These are phyloP conservation scores for Todiramphus saurophagus DNA, from an alignment of 2,113 vertebrate genomes.

Conservation along the genomic window DNA sequence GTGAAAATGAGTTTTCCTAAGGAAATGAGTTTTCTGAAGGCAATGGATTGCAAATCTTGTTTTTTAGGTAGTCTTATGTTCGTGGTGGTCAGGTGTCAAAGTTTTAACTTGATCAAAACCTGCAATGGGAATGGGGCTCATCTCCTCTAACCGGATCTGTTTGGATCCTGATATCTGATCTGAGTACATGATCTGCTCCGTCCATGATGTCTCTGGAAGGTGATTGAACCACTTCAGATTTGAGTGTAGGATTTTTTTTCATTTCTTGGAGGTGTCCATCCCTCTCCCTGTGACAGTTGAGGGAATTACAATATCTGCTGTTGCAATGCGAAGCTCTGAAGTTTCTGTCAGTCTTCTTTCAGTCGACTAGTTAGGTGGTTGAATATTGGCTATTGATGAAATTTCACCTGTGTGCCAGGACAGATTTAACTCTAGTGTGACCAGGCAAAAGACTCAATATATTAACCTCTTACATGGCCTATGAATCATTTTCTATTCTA, in stretches of 20 bases:
- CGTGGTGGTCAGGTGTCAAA: not conserved
- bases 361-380: not conserved
- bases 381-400: not conserved
- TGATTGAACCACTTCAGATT: not conserved
- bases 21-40: not conserved
- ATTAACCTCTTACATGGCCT: not conserved
- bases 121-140: not conserved
- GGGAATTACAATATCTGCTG: not conserved
- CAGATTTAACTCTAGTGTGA: not conserved
- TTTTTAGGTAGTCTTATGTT: not conserved
- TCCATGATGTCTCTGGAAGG: not conserved
- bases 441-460: not conserved
- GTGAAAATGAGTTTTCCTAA: not conserved
- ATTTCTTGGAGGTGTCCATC: not conserved
- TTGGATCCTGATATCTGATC: not conserved
- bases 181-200: not conserved
- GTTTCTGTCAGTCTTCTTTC: not conserved
- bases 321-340: not conserved
- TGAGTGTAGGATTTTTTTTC: not conserved
- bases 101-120: not conserved
- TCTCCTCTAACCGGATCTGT: rapidly evolving
- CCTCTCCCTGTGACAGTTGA: not conserved
- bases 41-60: rapidly evolving
- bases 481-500: too few relatives aligned
- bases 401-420: not conserved